phyloP scores from a whole-genome alignment of 1,140 invertebrate genomes.

The Drepana arcuata region DNA sequence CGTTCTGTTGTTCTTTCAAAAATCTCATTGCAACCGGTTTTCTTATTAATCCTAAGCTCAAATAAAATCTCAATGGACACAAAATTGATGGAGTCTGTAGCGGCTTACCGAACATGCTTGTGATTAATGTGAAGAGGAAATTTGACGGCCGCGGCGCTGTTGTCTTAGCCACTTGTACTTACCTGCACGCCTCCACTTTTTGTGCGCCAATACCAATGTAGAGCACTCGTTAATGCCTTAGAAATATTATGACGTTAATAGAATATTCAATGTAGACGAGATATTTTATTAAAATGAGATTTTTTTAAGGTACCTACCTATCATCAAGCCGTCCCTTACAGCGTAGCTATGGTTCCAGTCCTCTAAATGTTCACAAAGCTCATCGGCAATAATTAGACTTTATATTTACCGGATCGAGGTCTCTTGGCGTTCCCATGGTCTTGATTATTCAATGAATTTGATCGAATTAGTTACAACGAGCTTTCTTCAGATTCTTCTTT shows the following conservation, averaged over 20 bases:
- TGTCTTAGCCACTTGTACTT: slow-evolving; percentile 70
- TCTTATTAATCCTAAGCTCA: background rate
- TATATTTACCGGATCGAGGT: too few relatives aligned
- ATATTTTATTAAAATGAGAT: background rate
- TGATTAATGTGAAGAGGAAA: slow-evolving; percentile 68
- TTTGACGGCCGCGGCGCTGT: slow-evolving; percentile 67
- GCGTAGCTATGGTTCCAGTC: background rate
- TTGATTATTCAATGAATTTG: too few relatives aligned
- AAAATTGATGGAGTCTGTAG: slow-evolving; percentile 28
- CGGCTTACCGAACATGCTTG: slow-evolving; percentile 53
- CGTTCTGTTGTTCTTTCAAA: background rate
- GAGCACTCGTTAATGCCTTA: slow-evolving; percentile 63
- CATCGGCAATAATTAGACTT: background rate
- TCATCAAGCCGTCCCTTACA: background rate
- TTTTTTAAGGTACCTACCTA: background rate
- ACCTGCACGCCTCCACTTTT: slow-evolving; percentile 60
- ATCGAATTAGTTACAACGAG: too few relatives aligned
- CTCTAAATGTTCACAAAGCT: background rate
- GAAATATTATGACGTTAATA: slow-evolving; percentile 39
- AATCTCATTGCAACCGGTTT: background rate
- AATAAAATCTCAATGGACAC: background rate
- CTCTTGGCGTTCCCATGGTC: too few relatives aligned
- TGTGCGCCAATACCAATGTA: slow-evolving; percentile 50
- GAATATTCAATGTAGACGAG: background rate
- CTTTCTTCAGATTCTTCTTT: too few relatives aligned